Percentiles rank a stretch among this genome's conserved stretches.
Conservation (phyloP, 1,140 invertebrate genomes). For the Drosophila oshimai region DNA sequence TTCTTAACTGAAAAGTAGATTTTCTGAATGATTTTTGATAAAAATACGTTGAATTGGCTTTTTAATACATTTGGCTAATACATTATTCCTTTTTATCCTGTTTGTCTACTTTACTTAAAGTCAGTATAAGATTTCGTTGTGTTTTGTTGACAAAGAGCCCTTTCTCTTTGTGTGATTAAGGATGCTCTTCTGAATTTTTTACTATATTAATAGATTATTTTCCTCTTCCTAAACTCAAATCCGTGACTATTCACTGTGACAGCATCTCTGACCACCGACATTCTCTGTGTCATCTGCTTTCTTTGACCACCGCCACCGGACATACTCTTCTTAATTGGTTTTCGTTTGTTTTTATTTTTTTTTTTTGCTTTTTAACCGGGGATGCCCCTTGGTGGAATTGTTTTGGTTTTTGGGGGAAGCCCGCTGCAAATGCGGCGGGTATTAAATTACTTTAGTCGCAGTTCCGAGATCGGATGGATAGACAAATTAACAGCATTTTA, state of each 20-base stretch:
- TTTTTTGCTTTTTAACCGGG: conserved; percentile 25
- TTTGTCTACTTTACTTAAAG: no score
- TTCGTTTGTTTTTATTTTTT: conserved; percentile 8
- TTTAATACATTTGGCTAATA: no score
- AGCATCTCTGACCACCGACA: conserved; percentile 7
- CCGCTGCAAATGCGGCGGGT: conserved; percentile 36
- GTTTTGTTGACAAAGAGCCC: no score
- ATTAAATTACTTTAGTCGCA: conserved; percentile 69
- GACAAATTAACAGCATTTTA: conserved; percentile 65
- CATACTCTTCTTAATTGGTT: conserved; percentile 18
- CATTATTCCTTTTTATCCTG: no score
- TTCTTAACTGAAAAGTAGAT: no score
- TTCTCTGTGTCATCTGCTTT: conserved; percentile 35
- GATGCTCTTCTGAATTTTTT: no score
- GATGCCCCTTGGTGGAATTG: conserved; percentile 49
- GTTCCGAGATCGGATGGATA: conserved; percentile 54
- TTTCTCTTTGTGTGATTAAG: no score
- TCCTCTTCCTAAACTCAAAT: neutral
- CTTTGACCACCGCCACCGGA: conserved; percentile 31
- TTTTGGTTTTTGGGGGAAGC: conserved; percentile 53
- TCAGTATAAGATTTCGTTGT: no score
- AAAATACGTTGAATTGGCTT: no score
- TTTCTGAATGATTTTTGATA: no score
- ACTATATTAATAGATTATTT: no score
- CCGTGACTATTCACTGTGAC: conserved; percentile 4